Base-by-base conservation (phyloP, 2,113 vertebrate genomes). In the Callionymus lyra region DNA sequence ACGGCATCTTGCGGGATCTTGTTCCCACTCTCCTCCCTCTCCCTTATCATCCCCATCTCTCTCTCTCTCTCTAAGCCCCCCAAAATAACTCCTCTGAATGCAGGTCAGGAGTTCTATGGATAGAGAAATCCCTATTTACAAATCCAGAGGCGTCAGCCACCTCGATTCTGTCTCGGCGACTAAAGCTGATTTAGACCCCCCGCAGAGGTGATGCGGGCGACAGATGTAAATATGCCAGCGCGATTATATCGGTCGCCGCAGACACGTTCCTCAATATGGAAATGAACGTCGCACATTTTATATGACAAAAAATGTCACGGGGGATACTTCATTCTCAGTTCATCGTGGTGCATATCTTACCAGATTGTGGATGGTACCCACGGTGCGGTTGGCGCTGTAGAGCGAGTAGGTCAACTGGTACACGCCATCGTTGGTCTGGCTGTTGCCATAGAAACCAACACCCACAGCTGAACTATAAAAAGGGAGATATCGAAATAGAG, bases 371-470 rank as follows among this genome's bases (percentile, higher is more conserved):
- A 97, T 85, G 70, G 79, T 77, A 0, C 81, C 82, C 57, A 99
- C 81, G 4, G 93, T 98, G 56, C 89, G 91, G 88, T 98, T 97
- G 60, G 90, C 91, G 0, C 87, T 88, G 72, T 89, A 86, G 77
- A 99, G 76, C 53, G 93, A 90, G 43, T 93, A 92, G 77, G 91
- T 90, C 70, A 99, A 85, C 85, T 93, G 94, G 83, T 92, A 87
- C 32, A 91, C 73, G 1, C 94, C 94, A 0, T 98, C 94, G 0
- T 91, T 94, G 81, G 91, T 88, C 85, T 99, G 90, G 1, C 95
- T 98, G 88, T 98, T 99, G 51, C 95, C 95, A 18, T 97, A 99
- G 84, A 98, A 99, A 82, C 95, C 95, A 21, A 94, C 47, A 13
- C 91, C 93, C 1, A 99, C 87, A 0, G 92, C 91, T 10, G 85